Evolutionary conservation across 2,888 invertebrate species (phyloP), one percentile per base, ranked within the genome.

Genomic region (Ethmia dodecea): DNA sequence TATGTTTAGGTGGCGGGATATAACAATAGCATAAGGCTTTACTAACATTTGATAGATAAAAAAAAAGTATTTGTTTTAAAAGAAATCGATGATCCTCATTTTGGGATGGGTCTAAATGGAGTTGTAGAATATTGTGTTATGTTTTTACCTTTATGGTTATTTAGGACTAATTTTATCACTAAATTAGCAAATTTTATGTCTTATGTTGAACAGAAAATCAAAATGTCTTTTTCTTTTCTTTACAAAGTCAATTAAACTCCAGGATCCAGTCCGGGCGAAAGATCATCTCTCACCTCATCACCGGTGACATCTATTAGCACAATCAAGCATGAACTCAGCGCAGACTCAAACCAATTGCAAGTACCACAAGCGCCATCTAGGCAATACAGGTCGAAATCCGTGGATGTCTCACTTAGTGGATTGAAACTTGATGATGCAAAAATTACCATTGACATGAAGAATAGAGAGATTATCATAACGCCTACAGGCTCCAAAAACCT

Each of bases 301-400:
- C 86, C 86, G 51, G 75, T 74, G 36, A 68, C 64, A 49, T 76
- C 80, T 38, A 68, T 42, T 39, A 54, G 54, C 42, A 60, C 63
- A 2, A 67, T 70, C 39, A 83, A 76, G 44, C 73, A 67, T 47
- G 74, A 79, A 4, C 40, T 37, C 3, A 53, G 35, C 40, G 28
- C 52, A 4, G 84, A 81, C 12, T 37, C 66, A 2, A 78, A 80
- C 49, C 84, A 83, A 52, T 59, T 84, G 0, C 65, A 69, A 42
- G 61, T 80, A 9, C 84, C 84, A 9, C 38, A 61, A 36, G 60
- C 71, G 11, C 76, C 76, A 37, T 67, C 73, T 20, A 74, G 86
- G 39, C 88, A 88, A 44, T 73, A 69, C 43, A 65, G 89, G 22
- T 89, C 89, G 0, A 88, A 86, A 62, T 89, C 89, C 0, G 86